Percentiles rank a stretch among this genome's conserved stretches.
These are phyloP conservation scores for Dichetophora obliterata DNA, from an alignment of 2,888 invertebrate genomes.

Conservation along the genomic window DNA sequence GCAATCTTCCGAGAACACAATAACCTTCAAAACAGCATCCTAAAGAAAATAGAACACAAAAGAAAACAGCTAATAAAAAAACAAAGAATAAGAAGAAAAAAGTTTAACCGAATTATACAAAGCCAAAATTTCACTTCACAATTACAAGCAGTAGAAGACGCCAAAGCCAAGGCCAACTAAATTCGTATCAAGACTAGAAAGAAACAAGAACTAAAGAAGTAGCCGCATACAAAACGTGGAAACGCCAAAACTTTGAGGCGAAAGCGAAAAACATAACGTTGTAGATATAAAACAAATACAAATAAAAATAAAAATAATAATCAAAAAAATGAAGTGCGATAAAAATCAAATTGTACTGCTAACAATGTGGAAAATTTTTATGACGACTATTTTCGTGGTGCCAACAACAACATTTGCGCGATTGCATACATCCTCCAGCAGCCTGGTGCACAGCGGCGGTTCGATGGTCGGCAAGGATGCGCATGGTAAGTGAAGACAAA, in stretches of 20 bases:
- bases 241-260: neutral
- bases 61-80: neutral
- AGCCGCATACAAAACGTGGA: neutral
- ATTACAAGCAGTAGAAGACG: neutral
- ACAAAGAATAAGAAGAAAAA: neutral
- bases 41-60: neutral
- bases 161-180: slow-evolving; percentile 15
- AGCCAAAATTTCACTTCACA: slow-evolving; percentile 1
- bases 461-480: slow-evolving; percentile 62
- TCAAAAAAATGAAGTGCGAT: slow-evolving; percentile 65
- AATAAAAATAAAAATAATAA: slow-evolving; percentile 13
- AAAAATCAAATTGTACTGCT: slow-evolving; percentile 68
- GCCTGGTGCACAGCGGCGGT: slow-evolving; percentile 51
- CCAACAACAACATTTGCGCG: slow-evolving; percentile 60
- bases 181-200: neutral
- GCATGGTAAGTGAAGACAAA: slow-evolving; percentile 62
- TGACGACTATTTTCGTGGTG: slow-evolving; percentile 58
- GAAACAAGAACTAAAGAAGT: neutral
- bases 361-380: slow-evolving; percentile 68
- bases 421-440: slow-evolving; percentile 57
- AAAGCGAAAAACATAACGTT: neutral
- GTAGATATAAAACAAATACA: neutral
- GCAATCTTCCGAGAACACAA: slow-evolving; percentile 3
- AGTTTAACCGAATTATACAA: no score
- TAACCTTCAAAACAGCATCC: neutral